phyloP scores from a whole-genome alignment of 2,888 invertebrate genomes.

The Trissoscelio sp. region DNA sequence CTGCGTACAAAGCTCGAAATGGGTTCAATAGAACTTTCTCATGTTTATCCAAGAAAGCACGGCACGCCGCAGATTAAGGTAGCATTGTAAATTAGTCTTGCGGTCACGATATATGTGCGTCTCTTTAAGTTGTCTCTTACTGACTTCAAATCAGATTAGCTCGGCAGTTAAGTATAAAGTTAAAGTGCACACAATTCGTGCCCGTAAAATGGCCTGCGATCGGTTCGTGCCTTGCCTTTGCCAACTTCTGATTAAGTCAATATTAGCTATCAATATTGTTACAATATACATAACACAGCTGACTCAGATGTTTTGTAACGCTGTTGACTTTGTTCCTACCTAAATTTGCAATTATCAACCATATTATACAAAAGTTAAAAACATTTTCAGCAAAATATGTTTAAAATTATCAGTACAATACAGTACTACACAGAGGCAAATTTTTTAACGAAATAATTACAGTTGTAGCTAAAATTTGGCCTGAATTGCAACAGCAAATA shows the following conservation, averaged over 20 bases:
- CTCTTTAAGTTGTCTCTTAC: constrained; percentile 53
- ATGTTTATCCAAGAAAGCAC: constrained; percentile 58
- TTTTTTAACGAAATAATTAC: too few relatives aligned
- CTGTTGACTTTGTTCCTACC: neutral
- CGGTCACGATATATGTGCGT: constrained; percentile 53
- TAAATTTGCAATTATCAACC: neutral
- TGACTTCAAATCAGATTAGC: constrained; percentile 55
- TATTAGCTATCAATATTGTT: constrained; percentile 30
- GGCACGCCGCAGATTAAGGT: constrained; percentile 51
- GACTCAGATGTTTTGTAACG: neutral
- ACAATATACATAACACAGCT: neutral
- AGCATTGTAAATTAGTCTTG: constrained; percentile 62
- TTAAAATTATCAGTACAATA: too few relatives aligned
- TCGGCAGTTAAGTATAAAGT: constrained; percentile 47
- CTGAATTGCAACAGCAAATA: too few relatives aligned
- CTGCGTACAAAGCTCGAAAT: constrained; percentile 45
- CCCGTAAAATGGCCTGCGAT: constrained; percentile 4
- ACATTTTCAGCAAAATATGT: too few relatives aligned
- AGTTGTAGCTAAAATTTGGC: too few relatives aligned
- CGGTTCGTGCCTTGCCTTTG: constrained; percentile 7
- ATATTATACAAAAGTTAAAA: too few relatives aligned
- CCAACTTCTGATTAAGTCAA: constrained; percentile 42
- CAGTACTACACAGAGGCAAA: too few relatives aligned
- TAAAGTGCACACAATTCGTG: constrained; percentile 38
- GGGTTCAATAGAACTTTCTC: constrained; percentile 42